Percentiles rank a stretch among this genome's conserved stretches.
phyloP scores from a whole-genome alignment of 2,888 invertebrate genomes.

The Hetaerina titia region DNA sequence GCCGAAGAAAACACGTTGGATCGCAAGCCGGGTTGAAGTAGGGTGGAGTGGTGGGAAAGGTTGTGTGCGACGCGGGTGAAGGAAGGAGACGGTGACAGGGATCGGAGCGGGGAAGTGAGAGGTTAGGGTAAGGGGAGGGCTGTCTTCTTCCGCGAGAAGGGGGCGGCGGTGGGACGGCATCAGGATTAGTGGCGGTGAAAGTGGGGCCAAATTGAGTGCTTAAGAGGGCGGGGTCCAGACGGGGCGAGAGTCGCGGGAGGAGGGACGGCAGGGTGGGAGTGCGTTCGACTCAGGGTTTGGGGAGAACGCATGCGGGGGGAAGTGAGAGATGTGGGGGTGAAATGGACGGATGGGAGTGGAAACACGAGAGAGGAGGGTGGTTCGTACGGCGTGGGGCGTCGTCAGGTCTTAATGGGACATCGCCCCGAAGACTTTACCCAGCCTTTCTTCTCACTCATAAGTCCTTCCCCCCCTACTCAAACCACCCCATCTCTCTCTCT shows the following conservation, averaged over 20 bases:
- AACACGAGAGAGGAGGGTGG: neutral
- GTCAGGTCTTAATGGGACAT: conserved; percentile 21
- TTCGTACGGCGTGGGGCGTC: neutral
- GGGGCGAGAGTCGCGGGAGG: neutral
- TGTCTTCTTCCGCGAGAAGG: neutral
- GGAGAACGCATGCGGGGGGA: neutral
- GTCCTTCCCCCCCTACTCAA: too few relatives aligned
- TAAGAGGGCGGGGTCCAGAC: conserved; percentile 19
- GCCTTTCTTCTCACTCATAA: neutral
- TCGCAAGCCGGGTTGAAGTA: neutral
- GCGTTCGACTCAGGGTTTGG: too few relatives aligned
- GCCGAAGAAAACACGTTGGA: conserved; percentile 27
- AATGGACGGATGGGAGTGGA: neutral
- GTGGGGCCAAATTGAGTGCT: conserved; percentile 39
- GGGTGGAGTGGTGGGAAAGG: too few relatives aligned
- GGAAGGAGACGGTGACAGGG: neutral
- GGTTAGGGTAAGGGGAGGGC: neutral
- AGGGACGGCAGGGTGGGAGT: neutral
- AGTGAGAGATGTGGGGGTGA: neutral
- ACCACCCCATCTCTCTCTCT: neutral
- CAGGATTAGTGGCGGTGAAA: conserved; percentile 24
- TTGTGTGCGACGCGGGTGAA: neutral
- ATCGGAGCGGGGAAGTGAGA: neutral
- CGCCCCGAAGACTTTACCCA: neutral
- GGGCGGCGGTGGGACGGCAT: neutral